Base-by-base conservation (phyloP, 1,140 invertebrate species). In the Dreissena rostriformis region DNA sequence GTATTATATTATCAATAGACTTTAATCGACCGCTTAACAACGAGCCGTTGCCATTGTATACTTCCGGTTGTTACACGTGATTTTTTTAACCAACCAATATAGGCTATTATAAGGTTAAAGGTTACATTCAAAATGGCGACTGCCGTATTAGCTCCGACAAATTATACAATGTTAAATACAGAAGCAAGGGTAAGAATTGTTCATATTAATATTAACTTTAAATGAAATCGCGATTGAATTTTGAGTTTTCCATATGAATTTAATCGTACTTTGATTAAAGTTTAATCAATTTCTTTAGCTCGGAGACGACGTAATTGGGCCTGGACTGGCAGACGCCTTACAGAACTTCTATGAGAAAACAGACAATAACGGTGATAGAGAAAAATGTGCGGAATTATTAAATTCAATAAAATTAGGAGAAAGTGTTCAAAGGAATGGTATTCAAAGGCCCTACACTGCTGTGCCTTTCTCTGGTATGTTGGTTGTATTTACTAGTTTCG, bases 311-410 rank as follows among this genome's bases (percentile, higher is more conserved):
- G 85, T 87, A 1, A 70, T 92, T n/a, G 86, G 88, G 4, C 85
- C 82, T 14, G 86, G 86, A 8, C 84, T 92, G 53, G 67, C 85
- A 2, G 87, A 85, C 51, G 86, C 91, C 74, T 79, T 92, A 51
- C 86, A 91, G 70, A 82, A 88, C 8, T 92, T 87, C 74, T 91
- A 91, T 77, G 84, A 89, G 22, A 90, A 91, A 72, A 87, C 90
- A 17, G 85, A 87, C 53, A 82, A 86, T 22, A 39, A 82, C 22
- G 63, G 24, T 17, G 90, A 92, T 67, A 86, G 79, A 26, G 82
- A 86, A 22, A 89, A 89, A 78, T 89, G 90, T 73, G 76, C 91
- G 67, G 87, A 92, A 66, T 75, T 92, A 61, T 70, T 92, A n/a
- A 84, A 90, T 28, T 86, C 89, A 61, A 61, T 92, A 55, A 85